These are phyloP conservation scores for Theocolax elegans DNA, from an alignment of 1,140 invertebrate species.

Conservation along the genomic window DNA sequence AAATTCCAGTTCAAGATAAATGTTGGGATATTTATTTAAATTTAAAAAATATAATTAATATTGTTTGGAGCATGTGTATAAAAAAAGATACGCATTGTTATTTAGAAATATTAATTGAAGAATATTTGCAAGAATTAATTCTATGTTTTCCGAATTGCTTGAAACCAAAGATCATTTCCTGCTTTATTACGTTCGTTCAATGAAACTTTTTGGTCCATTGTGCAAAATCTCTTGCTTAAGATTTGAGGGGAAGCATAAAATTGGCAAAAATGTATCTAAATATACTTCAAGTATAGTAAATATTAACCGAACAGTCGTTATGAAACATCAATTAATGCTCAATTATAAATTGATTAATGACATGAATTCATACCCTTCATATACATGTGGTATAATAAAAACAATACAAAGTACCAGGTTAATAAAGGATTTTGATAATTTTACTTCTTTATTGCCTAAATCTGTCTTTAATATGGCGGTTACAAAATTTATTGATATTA, in stretches of 20 bases:
- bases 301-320: neutral
- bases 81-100: neutral
- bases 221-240: neutral
- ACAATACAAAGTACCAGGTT: too few relatives aligned
- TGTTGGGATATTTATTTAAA: neutral
- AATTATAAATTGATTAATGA: neutral
- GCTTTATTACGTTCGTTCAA: slow-evolving; percentile 1
- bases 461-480: too few relatives aligned
- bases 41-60: neutral
- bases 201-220: neutral
- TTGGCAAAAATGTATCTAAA: neutral
- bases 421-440: too few relatives aligned
- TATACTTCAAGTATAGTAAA: neutral
- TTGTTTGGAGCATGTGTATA: neutral
- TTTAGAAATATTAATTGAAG: neutral
- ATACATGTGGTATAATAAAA: neutral
- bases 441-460: too few relatives aligned
- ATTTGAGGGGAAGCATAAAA: slow-evolving; percentile 2
- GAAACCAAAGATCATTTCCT: slow-evolving; percentile 7
- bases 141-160: neutral
- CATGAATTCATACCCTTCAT: neutral
- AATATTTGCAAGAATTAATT: neutral
- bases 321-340: neutral
- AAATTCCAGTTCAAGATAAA: neutral
- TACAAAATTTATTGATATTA: too few relatives aligned